Percentiles rank a stretch among this genome's conserved stretches.
These are phyloP conservation scores for Podarcis muralis DNA, from an alignment of 2,113 vertebrate genomes.

Conservation along the genomic window DNA sequence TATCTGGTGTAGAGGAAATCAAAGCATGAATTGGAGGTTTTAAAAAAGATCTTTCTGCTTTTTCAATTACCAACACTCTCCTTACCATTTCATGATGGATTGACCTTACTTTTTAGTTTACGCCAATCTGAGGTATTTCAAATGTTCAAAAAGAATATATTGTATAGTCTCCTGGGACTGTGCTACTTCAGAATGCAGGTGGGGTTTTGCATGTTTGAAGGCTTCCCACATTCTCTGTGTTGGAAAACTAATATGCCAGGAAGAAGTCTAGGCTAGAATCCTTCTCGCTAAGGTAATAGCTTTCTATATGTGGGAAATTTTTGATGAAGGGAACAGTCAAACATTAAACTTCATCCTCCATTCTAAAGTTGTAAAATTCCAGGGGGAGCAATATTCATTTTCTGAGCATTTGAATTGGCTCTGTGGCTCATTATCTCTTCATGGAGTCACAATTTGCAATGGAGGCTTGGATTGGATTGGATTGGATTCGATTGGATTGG, in stretches of 20 bases:
- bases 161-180: neutral
- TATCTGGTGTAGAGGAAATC: conserved; percentile 48
- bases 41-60: conserved; percentile 1
- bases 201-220: neutral
- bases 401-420: neutral
- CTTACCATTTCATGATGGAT: conserved; percentile 33
- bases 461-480: neutral
- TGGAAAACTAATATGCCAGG: neutral
- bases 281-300: neutral
- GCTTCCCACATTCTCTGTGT: neutral
- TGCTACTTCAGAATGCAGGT: neutral
- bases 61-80: conserved; percentile 49
- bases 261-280: neutral
- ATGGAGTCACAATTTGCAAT: neutral
- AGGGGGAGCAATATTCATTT: neutral
- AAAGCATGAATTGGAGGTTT: conserved; percentile 48
- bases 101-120: conserved; percentile 32
- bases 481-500: neutral
- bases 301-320: neutral
- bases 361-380: neutral
- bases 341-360: neutral
- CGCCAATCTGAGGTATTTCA: neutral
- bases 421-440: neutral
- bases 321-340: neutral
- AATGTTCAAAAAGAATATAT: conserved; percentile 4